Evolutionary conservation across 2,888 invertebrate genomes (phyloP), one percentile per base, ranked within the genome.

Genomic region (Eupithecia subfuscata): DNA sequence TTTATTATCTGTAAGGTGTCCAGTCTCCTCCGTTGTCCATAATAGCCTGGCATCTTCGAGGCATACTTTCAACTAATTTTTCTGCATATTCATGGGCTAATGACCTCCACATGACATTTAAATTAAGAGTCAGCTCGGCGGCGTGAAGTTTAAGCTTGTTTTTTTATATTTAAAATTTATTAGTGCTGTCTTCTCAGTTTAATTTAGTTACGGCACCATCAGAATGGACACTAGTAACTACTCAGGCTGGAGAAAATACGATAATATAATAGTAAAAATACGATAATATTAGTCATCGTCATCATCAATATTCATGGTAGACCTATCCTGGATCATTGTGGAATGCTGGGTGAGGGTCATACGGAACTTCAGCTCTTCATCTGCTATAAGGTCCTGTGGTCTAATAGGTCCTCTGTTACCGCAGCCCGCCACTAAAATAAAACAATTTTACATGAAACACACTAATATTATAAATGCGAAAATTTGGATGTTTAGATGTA

Each of bases 401-500:
- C 75, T 77, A n/a, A 95, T 87, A 0, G 90, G 89, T 1, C 84
- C 81, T n/a, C 88, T 84, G 82, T 95, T 95, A 16, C 90, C 93
- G 77, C 95, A 95, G 0, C 95, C 95, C 0, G 88, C 93, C 80
- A 95, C 95, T 89, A 91, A 78, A 74, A 45, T 63, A 52, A n/a
- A 69, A 22, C 25, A 71, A n/a, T 22, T 52, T n/a, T 25, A 70
- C 60, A 65, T 63, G 6, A 70, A 69, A 7, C 18, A 7, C 37
- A 37, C 37, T 37, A 37, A 37, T 37, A 30, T 34, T 34, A 34
- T 34, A 34, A 34, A 34, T 37, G 37, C 37, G 37, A 7, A 37
- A 37, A 6, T 37, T 37, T 37, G 37, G 37, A 34, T 34, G 34
- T 34, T 4, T 34, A 34, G 34, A 34, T n/a, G n/a, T n/a, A 34